Evolutionary conservation across 2,888 invertebrate species (phyloP).

Genomic region (Parascotia fuliginaria): DNA sequence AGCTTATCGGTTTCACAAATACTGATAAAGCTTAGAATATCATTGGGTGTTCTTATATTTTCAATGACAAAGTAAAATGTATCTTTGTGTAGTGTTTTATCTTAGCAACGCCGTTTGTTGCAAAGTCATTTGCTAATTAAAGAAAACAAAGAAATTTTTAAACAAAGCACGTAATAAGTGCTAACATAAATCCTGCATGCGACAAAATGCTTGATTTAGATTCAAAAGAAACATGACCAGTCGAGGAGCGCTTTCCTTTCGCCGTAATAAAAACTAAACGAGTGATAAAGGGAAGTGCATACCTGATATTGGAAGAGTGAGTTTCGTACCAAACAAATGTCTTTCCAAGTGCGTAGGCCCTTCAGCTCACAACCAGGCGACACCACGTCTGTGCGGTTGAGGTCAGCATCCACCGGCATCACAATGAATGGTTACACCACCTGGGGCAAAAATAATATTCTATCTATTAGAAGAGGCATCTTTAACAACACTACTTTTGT

Average conservation of each 20-base stretch:
- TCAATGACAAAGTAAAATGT: slow-evolving; percentile 10
- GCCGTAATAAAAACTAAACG: slow-evolving; percentile 34
- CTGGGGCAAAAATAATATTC: slow-evolving; percentile 52
- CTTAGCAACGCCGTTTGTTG: slow-evolving; percentile 7
- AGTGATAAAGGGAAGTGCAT: slow-evolving; percentile 49
- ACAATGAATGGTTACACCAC: slow-evolving; percentile 85
- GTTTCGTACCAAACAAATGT: slow-evolving; percentile 84
- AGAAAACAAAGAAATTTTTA: slow-evolving; percentile 17
- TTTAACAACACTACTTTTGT: not conserved
- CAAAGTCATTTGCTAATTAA: slow-evolving; percentile 21
- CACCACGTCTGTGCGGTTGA: slow-evolving; percentile 84
- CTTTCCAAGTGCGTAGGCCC: slow-evolving; percentile 85
- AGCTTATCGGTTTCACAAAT: no score
- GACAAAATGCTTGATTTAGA: slow-evolving; percentile 23
- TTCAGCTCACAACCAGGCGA: slow-evolving; percentile 84
- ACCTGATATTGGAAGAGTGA: slow-evolving; percentile 84
- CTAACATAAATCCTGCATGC: slow-evolving; percentile 9
- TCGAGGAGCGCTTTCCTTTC: slow-evolving; percentile 32
- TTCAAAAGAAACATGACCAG: slow-evolving; percentile 20
- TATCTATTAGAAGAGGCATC: slow-evolving; percentile 33
- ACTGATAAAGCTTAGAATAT: slow-evolving; percentile 5
- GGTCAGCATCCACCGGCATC: slow-evolving; percentile 87
- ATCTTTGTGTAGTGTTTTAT: slow-evolving; percentile 13
- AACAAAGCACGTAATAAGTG: slow-evolving; percentile 22
- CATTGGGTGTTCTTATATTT: not conserved